A percentile compares a stretch with the other conserved stretches of the same genome.
These are phyloP conservation scores for Rhopalosiphum padi DNA, from an alignment of 1,140 invertebrate species.

Conservation along the genomic window DNA sequence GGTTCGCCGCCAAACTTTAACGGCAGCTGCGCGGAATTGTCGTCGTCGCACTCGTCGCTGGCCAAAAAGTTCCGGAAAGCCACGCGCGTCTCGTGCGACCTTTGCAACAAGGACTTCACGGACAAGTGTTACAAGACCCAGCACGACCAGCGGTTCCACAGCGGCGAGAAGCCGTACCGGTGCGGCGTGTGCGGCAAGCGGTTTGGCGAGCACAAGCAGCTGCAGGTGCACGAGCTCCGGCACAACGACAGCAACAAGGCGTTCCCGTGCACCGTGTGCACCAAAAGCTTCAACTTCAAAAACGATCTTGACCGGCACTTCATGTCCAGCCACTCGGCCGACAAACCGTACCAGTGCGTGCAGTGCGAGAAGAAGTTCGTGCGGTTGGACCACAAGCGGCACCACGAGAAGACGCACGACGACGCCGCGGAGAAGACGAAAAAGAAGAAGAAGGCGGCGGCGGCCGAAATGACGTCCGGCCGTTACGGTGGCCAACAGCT, in stretches of 20 bases:
- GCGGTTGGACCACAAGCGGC: conserved; percentile 93
- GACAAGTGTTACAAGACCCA: conserved; percentile 87
- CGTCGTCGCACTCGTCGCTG: conserved; percentile 18
- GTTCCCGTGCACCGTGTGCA: conserved; percentile 86
- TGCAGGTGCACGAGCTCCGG: conserved; percentile 76
- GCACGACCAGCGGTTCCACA: conserved; percentile 88
- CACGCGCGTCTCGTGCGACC: conserved; percentile 68
- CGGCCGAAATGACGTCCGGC: neutral
- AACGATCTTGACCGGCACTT: conserved; percentile 88
- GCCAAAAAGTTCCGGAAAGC: conserved; percentile 44
- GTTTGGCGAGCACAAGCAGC: conserved; percentile 73
- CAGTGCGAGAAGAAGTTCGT: conserved; percentile 87
- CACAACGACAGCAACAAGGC: conserved; percentile 82
- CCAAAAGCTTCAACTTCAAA: conserved; percentile 90
- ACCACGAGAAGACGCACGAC: conserved; percentile 87
- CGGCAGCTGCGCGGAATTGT: neutral
- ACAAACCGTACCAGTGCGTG: conserved; percentile 80
- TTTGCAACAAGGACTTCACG: conserved; percentile 85
- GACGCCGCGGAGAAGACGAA: conserved; percentile 62
- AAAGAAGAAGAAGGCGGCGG: conserved; percentile 34
- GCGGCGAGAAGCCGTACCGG: conserved; percentile 84
- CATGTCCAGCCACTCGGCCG: conserved; percentile 75
- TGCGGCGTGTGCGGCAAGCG: conserved; percentile 84
- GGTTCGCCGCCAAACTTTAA: neutral
- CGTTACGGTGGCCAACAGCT: neutral